Evolutionary conservation across 1,140 invertebrate genomes (phyloP).

Genomic region (Idris sp.): DNA sequence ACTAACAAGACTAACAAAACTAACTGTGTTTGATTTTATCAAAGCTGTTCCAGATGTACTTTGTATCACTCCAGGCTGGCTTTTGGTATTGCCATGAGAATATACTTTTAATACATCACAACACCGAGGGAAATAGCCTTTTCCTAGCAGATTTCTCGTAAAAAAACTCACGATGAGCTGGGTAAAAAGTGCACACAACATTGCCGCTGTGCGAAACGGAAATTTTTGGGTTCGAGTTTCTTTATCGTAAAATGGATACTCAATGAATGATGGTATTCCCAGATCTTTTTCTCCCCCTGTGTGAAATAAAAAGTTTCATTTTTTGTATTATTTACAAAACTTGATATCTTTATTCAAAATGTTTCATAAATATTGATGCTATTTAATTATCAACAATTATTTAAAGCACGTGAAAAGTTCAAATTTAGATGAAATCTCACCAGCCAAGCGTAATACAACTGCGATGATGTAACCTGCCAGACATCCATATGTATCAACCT

Average conservation of each 20-base stretch:
- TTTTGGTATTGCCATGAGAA: slow-evolving; percentile 72
- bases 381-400: slow-evolving; percentile 23
- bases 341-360: no score
- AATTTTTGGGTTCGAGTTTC: slow-evolving; percentile 79
- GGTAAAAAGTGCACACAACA: slow-evolving; percentile 81
- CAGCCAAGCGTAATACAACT: slow-evolving; percentile 82
- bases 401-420: no score
- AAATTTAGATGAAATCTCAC: slow-evolving; percentile 68
- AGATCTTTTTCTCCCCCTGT: slow-evolving; percentile 83
- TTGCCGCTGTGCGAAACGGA: slow-evolving; percentile 80
- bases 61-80: slow-evolving; percentile 71
- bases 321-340: no score
- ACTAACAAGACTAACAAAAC: no score
- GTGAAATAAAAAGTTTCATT: no score
- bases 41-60: slow-evolving; percentile 75
- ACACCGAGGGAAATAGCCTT: slow-evolving; percentile 78
- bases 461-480: slow-evolving; percentile 83
- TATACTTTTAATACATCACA: slow-evolving; percentile 75
- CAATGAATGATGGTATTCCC: slow-evolving; percentile 81
- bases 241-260: slow-evolving; percentile 82
- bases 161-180: slow-evolving; percentile 80
- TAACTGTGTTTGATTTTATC: slow-evolving; percentile 68
- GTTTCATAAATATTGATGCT: no score
- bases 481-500: slow-evolving; percentile 89
- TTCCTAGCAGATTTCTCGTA: slow-evolving; percentile 79